Evolutionary conservation across 2,113 vertebrate genomes (phyloP).

Genomic region (Heptranchias perlo): DNA sequence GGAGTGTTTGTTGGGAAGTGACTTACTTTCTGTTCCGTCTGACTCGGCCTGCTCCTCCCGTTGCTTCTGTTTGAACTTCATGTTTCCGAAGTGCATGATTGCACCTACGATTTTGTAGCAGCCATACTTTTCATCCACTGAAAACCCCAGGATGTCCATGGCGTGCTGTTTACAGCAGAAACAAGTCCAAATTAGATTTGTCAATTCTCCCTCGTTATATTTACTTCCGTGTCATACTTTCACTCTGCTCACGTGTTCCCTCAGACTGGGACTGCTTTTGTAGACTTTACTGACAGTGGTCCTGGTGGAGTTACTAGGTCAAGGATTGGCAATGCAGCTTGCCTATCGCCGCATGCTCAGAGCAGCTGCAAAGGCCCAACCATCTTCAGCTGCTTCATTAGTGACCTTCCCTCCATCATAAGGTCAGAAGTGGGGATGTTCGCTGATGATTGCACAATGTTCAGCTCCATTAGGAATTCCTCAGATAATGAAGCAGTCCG

Average conservation of each 20-base stretch:
- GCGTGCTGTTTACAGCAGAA: slow-evolving; percentile 62
- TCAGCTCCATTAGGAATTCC: not conserved
- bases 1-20: not conserved
- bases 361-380: not conserved
- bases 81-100: slow-evolving; percentile 94
- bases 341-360: not conserved
- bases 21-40: slow-evolving; percentile 84
- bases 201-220: not conserved
- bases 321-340: no score
- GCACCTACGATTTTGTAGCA: slow-evolving; percentile 89
- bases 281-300: not conserved
- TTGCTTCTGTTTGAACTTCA: slow-evolving; percentile 95
- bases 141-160: slow-evolving; percentile 93
- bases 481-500: not conserved
- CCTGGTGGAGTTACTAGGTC: not conserved
- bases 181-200: fast-evolving
- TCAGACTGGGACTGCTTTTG: not conserved
- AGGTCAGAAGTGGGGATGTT: not conserved
- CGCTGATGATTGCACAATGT: not conserved
- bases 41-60: slow-evolving; percentile 88
- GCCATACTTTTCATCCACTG: slow-evolving; percentile 79
- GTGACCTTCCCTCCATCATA: not conserved
- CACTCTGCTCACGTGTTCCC: no score
- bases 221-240: not conserved
- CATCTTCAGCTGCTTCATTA: not conserved